Evolutionary conservation across 2,113 vertebrate species (phyloP).

Genomic region (Copsychus sechellarum): DNA sequence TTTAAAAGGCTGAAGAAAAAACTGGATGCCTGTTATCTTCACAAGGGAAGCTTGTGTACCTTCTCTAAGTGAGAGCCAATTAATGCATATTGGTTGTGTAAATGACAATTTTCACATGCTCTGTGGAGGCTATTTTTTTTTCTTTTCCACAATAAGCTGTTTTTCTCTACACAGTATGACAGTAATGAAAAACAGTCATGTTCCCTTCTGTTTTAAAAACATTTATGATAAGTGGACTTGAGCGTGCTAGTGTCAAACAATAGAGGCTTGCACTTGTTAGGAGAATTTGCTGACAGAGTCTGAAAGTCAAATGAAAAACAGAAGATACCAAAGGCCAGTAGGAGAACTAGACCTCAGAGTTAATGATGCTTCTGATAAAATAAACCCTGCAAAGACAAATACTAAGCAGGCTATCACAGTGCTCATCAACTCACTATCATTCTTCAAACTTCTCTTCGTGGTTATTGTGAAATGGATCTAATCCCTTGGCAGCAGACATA

Average conservation of each 20-base stretch:
- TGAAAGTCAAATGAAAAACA: conserved; percentile 27
- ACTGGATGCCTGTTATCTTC: background rate
- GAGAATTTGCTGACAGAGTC: conserved; percentile 27
- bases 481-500: background rate
- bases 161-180: conserved; percentile 67
- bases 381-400: background rate
- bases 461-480: background rate
- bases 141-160: conserved; percentile 56
- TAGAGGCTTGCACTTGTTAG: conserved; percentile 48
- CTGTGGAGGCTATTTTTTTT: conserved; percentile 9
- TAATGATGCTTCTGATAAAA: conserved; percentile 13
- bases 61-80: conserved; percentile 62
- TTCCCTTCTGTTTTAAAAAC: conserved; percentile 62
- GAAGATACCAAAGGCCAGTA: background rate
- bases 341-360: background rate
- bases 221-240: conserved; percentile 55
- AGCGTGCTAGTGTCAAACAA: conserved; percentile 19
- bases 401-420: background rate
- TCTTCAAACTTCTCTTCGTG: background rate
- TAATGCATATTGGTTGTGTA: conserved; percentile 68
- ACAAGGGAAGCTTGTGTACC: background rate
- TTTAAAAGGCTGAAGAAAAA: conserved; percentile 28
- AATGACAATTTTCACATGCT: conserved; percentile 74
- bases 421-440: background rate
- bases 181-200: conserved; percentile 72